Percentiles rank a stretch among this genome's conserved stretches.
phyloP scores from a whole-genome alignment of 1,140 invertebrate species.

The Ceratoteleas bidentatus region DNA sequence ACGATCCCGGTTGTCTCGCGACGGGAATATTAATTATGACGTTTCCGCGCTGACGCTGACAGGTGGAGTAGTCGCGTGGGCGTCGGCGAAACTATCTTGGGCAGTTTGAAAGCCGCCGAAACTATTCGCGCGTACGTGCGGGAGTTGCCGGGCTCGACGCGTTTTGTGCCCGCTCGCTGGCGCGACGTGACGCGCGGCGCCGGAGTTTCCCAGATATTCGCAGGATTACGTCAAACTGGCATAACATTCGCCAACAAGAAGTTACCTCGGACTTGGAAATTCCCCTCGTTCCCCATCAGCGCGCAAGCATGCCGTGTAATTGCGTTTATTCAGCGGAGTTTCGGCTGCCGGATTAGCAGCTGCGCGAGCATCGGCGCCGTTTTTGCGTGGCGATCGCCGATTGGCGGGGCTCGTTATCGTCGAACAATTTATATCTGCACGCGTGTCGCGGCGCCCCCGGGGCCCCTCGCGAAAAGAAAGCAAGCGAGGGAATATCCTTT shows the following conservation, averaged over 20 bases:
- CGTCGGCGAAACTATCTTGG: slow-evolving; percentile 73
- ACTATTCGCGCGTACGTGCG: slow-evolving; percentile 73
- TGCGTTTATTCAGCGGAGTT: slow-evolving; percentile 57
- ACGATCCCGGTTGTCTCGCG: slow-evolving; percentile 14
- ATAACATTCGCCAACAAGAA: slow-evolving; percentile 69
- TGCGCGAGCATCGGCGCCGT: background rate
- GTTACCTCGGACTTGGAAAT: slow-evolving; percentile 71
- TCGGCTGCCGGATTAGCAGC: slow-evolving; percentile 10
- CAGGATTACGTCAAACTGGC: slow-evolving; percentile 74
- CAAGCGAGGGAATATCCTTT: slow-evolving; percentile 76
- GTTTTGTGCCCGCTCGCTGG: slow-evolving; percentile 61
- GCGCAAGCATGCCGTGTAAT: slow-evolving; percentile 59
- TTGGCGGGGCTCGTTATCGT: slow-evolving; percentile 29
- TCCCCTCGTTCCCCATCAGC: slow-evolving; percentile 60
- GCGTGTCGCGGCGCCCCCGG: slow-evolving; percentile 47
- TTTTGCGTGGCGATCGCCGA: slow-evolving; percentile 19
- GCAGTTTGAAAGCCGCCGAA: slow-evolving; percentile 64
- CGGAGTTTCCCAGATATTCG: slow-evolving; percentile 63
- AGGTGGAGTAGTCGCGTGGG: slow-evolving; percentile 61
- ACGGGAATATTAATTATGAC: slow-evolving; percentile 62
- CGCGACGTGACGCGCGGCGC: slow-evolving; percentile 36
- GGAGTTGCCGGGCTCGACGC: slow-evolving; percentile 69
- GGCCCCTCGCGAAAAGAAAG: slow-evolving; percentile 62
- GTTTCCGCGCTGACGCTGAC: slow-evolving; percentile 47
- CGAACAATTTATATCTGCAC: slow-evolving; percentile 59